Base-by-base conservation (phyloP, 35 echinoderm and acorn worm species). In the Holothuria glaberrima region DNA sequence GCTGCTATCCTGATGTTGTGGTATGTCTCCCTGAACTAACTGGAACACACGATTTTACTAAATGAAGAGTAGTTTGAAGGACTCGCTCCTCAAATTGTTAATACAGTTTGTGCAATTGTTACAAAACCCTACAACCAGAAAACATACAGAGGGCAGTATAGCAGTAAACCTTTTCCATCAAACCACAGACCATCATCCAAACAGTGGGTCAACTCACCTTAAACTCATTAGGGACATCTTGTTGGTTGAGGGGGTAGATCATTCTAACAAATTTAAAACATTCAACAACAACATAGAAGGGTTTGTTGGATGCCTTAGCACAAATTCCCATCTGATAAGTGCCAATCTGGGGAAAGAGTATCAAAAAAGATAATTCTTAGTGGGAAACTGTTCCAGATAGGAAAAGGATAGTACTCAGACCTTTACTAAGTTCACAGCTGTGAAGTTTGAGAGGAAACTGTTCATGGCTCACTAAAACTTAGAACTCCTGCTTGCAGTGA, bases 191-290 rank as follows among this genome's bases (percentile, higher is more conserved):
- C 2, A 41, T 41, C 36, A 54, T 54, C 50, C 50, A 12, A 0
- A 54, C 10, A 54, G 13, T 54, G 16, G 0, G 13, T 54, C 50
- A 0, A 54, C 50, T 54, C 50, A 99, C 97, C 97, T 94, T 99
- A 35, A 88, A 94, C 72, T 99, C 97, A 91, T 99, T 90, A 9
- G 97, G 97, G 6, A 99, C 91, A 93, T 99, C 97, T 72, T 95
- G 91, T 79, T 99, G 97, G 64, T 99, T 99, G 20, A 99, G 77
- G 20, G 97, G 97, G 71, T 95, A 99, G 35, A 96, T 96, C 67
- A 90, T 87, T 20, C 97, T 69, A 4, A 99, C 93, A 91, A 99
- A 99, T 74, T 99, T 99, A 91, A 99, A 99, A 89, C 97, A 95
- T 73, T 99, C 97, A 48, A 91, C 93, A 0, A 99, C 97, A 0